These are phyloP conservation scores for Drosophila fuyamai DNA, from an alignment of 1,140 invertebrate species.

Conservation along the genomic window DNA sequence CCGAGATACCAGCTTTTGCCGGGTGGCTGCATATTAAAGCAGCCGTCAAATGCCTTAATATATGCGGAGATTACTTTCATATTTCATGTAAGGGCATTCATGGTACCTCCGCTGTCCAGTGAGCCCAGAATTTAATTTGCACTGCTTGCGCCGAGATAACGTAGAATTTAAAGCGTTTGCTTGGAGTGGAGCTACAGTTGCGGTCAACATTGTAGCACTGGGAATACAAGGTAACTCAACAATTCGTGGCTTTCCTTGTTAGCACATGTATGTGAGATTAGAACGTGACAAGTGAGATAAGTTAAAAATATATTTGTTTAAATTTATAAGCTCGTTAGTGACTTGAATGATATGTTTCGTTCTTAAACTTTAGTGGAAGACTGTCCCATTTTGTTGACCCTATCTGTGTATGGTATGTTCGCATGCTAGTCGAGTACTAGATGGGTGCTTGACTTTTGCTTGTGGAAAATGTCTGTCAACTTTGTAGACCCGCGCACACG, in stretches of 20 bases:
- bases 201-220: neutral
- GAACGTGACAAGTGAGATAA: neutral
- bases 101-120: slow-evolving; percentile 25
- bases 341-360: too few species aligned
- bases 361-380: too few species aligned
- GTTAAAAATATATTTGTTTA: too few species aligned
- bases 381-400: neutral
- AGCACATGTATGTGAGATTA: neutral
- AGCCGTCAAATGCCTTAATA: slow-evolving; percentile 67
- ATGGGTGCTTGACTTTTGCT: slow-evolving; percentile 53
- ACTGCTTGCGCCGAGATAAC: slow-evolving; percentile 30
- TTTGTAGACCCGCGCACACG: slow-evolving; percentile 54
- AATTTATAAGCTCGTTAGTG: too few species aligned
- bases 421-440: slow-evolving; percentile 41
- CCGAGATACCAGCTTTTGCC: slow-evolving; percentile 6
- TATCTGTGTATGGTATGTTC: slow-evolving; percentile 1
- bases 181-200: neutral
- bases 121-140: slow-evolving; percentile 42
- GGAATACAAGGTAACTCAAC: neutral
- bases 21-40: slow-evolving; percentile 53
- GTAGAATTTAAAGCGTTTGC: slow-evolving; percentile 6
- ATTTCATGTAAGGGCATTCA: slow-evolving; percentile 53
- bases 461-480: slow-evolving; percentile 57
- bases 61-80: slow-evolving; percentile 61
- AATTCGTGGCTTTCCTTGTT: neutral